Percentiles rank a stretch among this genome's conserved stretches.
phyloP scores from a whole-genome alignment of 1,140 invertebrate species.

The Pentalonia nigronervosa region DNA sequence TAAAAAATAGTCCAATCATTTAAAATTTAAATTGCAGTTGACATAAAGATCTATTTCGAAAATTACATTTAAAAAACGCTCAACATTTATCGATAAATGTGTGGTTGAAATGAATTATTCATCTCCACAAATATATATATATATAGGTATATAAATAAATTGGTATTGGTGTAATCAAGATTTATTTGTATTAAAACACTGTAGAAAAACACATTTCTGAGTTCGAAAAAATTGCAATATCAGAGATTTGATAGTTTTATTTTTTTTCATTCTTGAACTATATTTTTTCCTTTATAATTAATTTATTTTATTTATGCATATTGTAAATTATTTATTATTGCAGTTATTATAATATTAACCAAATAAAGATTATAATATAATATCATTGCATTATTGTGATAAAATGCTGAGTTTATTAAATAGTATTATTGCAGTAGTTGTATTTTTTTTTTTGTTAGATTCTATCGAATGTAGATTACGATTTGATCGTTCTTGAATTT shows the following conservation, averaged over 20 bases:
- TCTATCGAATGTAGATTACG: neutral
- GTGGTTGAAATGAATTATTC: neutral
- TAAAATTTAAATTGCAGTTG: neutral
- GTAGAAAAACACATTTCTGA: neutral
- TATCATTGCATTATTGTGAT: neutral
- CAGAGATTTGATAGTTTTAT: neutral
- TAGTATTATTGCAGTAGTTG: neutral
- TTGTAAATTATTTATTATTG: neutral
- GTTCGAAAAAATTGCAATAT: neutral
- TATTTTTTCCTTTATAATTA: neutral
- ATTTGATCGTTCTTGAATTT: neutral
- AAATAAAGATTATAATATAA: no score
- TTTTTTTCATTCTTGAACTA: neutral
- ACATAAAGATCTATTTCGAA: neutral
- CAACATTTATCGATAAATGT: neutral
- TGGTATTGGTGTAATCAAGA: neutral
- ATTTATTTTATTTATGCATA: neutral
- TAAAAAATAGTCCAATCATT: neutral
- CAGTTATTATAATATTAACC: neutral
- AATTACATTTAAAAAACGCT: slow-evolving; percentile 16
- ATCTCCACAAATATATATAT: neutral
- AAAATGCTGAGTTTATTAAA: neutral
- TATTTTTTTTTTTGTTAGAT: no score
- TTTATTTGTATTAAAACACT: neutral
- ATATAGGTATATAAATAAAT: neutral